Conservation (phyloP, 2,113 vertebrate species). For the Mesitornis unicolor region DNA sequence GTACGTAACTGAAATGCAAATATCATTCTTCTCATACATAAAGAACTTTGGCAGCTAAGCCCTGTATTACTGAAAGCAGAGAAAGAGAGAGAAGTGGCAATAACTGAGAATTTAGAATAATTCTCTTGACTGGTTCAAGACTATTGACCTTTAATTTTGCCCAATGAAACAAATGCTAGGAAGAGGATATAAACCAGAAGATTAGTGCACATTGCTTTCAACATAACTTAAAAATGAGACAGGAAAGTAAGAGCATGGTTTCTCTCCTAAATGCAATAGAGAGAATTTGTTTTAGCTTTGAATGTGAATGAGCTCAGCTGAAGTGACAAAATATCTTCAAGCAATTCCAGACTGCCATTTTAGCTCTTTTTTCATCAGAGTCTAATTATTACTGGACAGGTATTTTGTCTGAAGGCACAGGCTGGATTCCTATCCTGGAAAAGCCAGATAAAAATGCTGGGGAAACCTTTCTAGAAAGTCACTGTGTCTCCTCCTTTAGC, state of each 20-base stretch:
- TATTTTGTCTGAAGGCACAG: neutral
- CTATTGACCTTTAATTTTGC: conserved; percentile 24
- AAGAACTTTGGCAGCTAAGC: neutral
- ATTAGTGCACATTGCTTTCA: neutral
- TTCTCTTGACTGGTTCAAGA: conserved; percentile 21
- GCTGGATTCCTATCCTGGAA: neutral
- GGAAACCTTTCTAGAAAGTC: neutral
- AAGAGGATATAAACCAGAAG: neutral
- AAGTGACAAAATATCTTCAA: neutral
- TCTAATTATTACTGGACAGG: neutral
- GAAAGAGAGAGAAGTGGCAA: neutral
- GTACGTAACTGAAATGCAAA: neutral
- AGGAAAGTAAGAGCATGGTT: neutral
- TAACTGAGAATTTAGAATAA: neutral
- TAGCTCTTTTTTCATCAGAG: neutral
- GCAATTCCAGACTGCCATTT: conserved; percentile 12
- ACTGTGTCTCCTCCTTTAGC: neutral
- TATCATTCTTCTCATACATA: neutral
- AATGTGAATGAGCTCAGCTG: neutral
- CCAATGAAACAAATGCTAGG: neutral
- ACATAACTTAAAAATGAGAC: neutral
- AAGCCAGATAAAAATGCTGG: neutral
- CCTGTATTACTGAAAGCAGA: neutral
- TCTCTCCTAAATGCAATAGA: neutral
- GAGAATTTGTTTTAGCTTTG: neutral